Evolutionary conservation across 1,140 invertebrate species (phyloP).

Genomic region (Trichomalopsis sarcophagae): DNA sequence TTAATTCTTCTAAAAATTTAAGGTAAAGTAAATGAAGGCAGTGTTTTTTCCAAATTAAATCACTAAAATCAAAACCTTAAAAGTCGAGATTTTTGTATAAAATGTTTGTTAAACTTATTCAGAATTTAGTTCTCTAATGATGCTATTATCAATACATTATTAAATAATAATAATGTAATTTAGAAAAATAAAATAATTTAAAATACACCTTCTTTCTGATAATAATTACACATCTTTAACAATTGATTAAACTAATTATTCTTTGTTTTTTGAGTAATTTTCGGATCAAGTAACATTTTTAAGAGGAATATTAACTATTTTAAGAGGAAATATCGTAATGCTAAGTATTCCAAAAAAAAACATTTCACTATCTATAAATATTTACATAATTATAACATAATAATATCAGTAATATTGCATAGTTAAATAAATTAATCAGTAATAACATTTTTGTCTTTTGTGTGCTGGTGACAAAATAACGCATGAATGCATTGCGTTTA

Average conservation of each 20-base stretch:
- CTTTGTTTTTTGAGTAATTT: not conserved
- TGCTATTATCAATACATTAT: not conserved
- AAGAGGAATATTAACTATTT: not conserved
- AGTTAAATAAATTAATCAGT: not conserved
- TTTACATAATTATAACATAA: conserved; percentile 16
- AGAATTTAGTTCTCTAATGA: too few species aligned
- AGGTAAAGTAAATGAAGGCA: not conserved
- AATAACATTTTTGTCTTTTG: not conserved
- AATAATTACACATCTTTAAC: not conserved
- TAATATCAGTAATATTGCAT: not conserved
- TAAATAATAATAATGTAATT: not conserved
- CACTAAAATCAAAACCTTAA: too few species aligned
- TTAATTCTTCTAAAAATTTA: not conserved
- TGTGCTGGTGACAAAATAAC: too few species aligned
- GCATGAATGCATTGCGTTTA: not conserved
- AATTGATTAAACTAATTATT: not conserved
- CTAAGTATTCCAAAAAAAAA: not conserved
- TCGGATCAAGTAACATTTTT: not conserved
- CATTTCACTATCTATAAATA: not conserved
- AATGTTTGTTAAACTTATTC: too few species aligned
- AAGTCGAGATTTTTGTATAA: too few species aligned
- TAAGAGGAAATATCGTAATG: not conserved
- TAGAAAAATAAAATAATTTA: not conserved
- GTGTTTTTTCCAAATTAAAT: not conserved
- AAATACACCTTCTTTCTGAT: not conserved